Base-by-base conservation (phyloP, 2,888 invertebrate genomes). In the Leucoma salicis region DNA sequence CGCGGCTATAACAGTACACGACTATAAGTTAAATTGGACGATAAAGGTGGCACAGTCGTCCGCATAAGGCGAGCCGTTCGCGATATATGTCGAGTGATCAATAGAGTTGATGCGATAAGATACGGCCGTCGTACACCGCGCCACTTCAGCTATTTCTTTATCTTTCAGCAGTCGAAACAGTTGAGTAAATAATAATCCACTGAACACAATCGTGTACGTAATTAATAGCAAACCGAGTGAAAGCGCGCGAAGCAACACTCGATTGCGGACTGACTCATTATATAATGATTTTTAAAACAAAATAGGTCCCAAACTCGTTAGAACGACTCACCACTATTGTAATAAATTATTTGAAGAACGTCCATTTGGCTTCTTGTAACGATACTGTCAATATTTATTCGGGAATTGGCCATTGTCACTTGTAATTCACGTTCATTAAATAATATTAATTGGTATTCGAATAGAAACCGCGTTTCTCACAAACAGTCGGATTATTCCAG, bases 51-150 rank as follows among this genome's bases (percentile, higher is more conserved):
- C 69, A 78, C 76, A 72, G 74, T 76, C 82, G 84, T 81, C 82
- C 80, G 85, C 77, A 76, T 76, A 82, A 79, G 86, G 82, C 83
- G 82, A 66, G 72, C 74, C 80, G 84, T 78, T 76, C 76, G 83
- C 84, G 84, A 79, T 86, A 80, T 84, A 78, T 86, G 84, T 75
- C 74, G 77, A 79, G 74, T 82, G 87, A 88, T 89, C 86, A 85
- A 85, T 86, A 82, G 79, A 85, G 78, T 78, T 76, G 74, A 58
- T 60, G 70, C 74, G 89, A 89, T 89, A 88, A 88, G 89, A 89
- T 89, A 87, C 74, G 73, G 53, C 62, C 76, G 76, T 70, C 74
- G 73, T 72, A 73, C 72, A 76, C 72, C 77, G 77, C 72, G 70
- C 71, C 75, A 78, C 78, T 80, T 75, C 72, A 68, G 70, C 71